Evolutionary conservation across 2,797 vertebrate genomes (phyloP).

Genomic region (Parauchenoglanis punctatus): DNA sequence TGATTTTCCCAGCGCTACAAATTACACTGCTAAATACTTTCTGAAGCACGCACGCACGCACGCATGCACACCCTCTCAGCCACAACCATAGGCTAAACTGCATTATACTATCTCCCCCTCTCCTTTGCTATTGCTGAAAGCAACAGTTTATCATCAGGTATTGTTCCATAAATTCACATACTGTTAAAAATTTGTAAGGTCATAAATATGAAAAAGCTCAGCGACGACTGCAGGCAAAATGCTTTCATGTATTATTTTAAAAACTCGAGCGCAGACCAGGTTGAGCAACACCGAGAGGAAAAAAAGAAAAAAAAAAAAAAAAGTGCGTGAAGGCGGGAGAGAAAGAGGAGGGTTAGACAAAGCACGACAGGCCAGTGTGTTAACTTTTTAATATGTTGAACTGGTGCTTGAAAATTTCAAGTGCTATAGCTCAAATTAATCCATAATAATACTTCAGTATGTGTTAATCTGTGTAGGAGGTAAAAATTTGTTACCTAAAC

Average conservation of each 20-base stretch:
- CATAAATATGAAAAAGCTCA: background rate
- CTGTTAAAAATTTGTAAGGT: background rate
- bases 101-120: background rate
- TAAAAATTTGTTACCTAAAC: background rate
- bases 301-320: background rate
- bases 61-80: background rate
- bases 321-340: background rate
- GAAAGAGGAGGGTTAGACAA: background rate
- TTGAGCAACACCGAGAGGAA: background rate
- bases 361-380: background rate
- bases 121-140: background rate
- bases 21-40: constrained; percentile 8
- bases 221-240: background rate
- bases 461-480: background rate
- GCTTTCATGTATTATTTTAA: background rate
- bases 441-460: background rate
- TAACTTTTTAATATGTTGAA: background rate
- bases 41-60: background rate
- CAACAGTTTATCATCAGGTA: background rate
- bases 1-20: constrained; percentile 23
- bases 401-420: constrained; percentile 2
- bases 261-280: background rate
- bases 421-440: constrained; percentile 9
- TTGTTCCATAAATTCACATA: constrained; percentile 3
- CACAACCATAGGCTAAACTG: constrained; percentile 5